Percentiles rank a stretch among this genome's conserved stretches.
Evolutionary conservation across 2,888 invertebrate species (phyloP).

Genomic region (Synergus itoensis): DNA sequence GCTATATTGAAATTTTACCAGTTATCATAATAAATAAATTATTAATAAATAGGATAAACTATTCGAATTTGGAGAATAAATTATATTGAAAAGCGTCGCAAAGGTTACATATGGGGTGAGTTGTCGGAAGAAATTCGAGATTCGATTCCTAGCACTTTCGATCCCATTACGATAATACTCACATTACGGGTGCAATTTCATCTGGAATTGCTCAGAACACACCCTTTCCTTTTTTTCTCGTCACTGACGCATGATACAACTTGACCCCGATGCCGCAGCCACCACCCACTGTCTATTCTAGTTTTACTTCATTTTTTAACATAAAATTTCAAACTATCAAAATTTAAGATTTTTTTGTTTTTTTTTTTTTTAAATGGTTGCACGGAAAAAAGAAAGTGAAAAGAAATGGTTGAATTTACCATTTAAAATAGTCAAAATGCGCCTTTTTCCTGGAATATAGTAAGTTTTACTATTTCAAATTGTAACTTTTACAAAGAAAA

Average conservation of each 20-base stretch:
- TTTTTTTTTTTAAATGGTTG: no score
- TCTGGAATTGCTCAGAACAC: constrained; percentile 29
- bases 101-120: background rate
- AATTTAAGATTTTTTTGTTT: no score
- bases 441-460: no score
- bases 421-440: no score
- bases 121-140: constrained; percentile 13
- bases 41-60: no score
- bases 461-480: no score
- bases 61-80: background rate
- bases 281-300: constrained; percentile 32
- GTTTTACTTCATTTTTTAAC: constrained; percentile 16
- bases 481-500: no score
- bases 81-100: background rate
- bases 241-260: constrained; percentile 24
- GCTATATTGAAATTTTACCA: background rate
- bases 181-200: constrained; percentile 39
- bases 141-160: constrained; percentile 18
- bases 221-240: constrained; percentile 30
- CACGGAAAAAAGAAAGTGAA: no score
- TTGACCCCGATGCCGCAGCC: constrained; percentile 24
- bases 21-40: no score
- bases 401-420: no score
- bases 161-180: constrained; percentile 27
- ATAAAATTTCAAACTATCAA: background rate